Percentiles rank a stretch among this genome's conserved stretches.
These are phyloP conservation scores for Cosmorhoe ocellata DNA, from an alignment of 2,888 invertebrate species.

Conservation along the genomic window DNA sequence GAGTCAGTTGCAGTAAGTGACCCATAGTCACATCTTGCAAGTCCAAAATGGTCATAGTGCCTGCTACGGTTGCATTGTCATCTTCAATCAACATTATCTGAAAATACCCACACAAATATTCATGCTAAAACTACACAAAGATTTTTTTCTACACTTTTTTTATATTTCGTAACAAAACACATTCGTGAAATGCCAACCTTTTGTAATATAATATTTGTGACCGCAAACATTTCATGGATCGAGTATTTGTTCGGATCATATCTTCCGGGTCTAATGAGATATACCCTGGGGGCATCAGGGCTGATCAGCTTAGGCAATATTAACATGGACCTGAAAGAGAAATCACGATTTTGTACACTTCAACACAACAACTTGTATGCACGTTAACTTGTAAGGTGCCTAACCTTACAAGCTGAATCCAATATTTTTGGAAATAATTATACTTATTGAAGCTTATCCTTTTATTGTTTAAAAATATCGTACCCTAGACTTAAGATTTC, in stretches of 20 bases:
- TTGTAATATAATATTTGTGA: conserved; percentile 44
- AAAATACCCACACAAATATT: conserved; percentile 12
- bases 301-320: conserved; percentile 54
- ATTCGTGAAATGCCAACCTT: conserved; percentile 48
- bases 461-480: too few species aligned
- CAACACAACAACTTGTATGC: too few species aligned
- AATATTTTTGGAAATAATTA: too few species aligned
- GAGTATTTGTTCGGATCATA: conserved; percentile 68
- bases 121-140: too few species aligned
- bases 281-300: conserved; percentile 66
- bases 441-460: too few species aligned
- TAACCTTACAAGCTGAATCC: too few species aligned
- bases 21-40: conserved; percentile 70
- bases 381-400: too few species aligned
- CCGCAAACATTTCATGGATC: conserved; percentile 53
- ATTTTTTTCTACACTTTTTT: too few species aligned
- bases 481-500: conserved; percentile 58
- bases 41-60: conserved; percentile 74
- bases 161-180: too few species aligned
- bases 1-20: conserved; percentile 79
- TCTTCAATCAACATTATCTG: conserved; percentile 76
- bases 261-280: conserved; percentile 75
- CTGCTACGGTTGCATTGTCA: conserved; percentile 71
- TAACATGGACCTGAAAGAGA: conserved; percentile 42
- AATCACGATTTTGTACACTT: too few species aligned